Conservation (phyloP, 1,140 invertebrate species). For the Druon quercuslanigerum region DNA sequence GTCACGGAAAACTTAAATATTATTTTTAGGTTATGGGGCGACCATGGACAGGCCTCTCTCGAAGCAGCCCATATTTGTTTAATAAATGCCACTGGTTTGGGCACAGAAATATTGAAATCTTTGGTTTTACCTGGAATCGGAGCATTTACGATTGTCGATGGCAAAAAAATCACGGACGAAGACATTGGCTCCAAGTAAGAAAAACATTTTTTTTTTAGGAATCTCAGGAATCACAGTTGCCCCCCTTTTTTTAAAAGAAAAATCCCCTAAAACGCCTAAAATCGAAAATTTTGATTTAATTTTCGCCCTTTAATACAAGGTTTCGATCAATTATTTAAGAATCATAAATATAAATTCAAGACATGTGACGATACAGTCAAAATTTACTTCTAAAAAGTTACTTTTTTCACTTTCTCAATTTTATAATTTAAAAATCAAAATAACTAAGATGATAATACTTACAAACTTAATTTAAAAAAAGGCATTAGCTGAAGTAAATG, state of each 20-base stretch:
- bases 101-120: conserved; percentile 96
- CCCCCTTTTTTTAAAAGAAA: conserved; percentile 2
- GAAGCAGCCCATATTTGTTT: conserved; percentile 94
- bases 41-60: conserved; percentile 93
- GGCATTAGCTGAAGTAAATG: no score
- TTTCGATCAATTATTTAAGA: no score
- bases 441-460: no score
- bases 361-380: no score
- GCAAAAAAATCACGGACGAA: conserved; percentile 88
- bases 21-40: conserved; percentile 92
- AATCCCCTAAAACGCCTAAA: no score
- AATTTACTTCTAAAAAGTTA: no score
- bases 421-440: no score
- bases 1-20: conserved; percentile 31
- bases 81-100: conserved; percentile 95
- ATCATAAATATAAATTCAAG: no score
- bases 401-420: no score
- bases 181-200: conserved; percentile 94
- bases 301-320: no score
- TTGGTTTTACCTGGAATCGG: conserved; percentile 96
- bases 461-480: no score
- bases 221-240: not conserved
- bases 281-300: no score
- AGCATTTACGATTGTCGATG: conserved; percentile 97
- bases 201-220: conserved; percentile 30